These are phyloP conservation scores for Bostrychus sinensis DNA, from an alignment of 2,113 vertebrate species.

Conservation along the genomic window DNA sequence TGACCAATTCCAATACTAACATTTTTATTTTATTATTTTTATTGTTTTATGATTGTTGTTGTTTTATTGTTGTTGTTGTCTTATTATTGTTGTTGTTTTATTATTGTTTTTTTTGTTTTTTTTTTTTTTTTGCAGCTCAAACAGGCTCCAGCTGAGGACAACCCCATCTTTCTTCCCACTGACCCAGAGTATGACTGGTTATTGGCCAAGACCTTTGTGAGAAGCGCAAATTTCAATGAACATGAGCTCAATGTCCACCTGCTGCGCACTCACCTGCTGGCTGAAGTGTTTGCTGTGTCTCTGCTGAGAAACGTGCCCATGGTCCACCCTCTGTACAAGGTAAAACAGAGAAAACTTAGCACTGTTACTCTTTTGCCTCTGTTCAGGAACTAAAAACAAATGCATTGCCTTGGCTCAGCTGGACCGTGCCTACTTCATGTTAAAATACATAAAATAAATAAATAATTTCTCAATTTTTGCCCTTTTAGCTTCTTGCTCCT, in stretches of 20 bases:
- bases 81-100: too few species aligned
- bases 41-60: too few species aligned
- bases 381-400: too few species aligned
- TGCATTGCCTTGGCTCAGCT: too few species aligned
- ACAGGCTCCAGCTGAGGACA: constrained; percentile 58
- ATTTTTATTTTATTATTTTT: too few species aligned
- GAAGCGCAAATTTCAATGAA: constrained; percentile 74
- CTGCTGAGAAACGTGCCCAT: constrained; percentile 77
- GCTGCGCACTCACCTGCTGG: constrained; percentile 79
- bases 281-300: constrained; percentile 78
- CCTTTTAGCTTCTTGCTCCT: constrained; percentile 66
- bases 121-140: constrained; percentile 50
- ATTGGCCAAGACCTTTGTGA: constrained; percentile 79
- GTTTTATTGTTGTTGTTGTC: too few species aligned
- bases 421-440: too few species aligned
- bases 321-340: constrained; percentile 82
- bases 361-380: too few species aligned
- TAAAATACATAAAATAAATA: too few species aligned
- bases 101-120: too few species aligned
- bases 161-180: constrained; percentile 77
- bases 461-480: too few species aligned
- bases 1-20: too few species aligned
- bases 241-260: constrained; percentile 77
- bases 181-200: constrained; percentile 78
- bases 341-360: constrained; percentile 19